Base-by-base conservation (phyloP, 2,888 invertebrate species). In the Dasypolia templi region DNA sequence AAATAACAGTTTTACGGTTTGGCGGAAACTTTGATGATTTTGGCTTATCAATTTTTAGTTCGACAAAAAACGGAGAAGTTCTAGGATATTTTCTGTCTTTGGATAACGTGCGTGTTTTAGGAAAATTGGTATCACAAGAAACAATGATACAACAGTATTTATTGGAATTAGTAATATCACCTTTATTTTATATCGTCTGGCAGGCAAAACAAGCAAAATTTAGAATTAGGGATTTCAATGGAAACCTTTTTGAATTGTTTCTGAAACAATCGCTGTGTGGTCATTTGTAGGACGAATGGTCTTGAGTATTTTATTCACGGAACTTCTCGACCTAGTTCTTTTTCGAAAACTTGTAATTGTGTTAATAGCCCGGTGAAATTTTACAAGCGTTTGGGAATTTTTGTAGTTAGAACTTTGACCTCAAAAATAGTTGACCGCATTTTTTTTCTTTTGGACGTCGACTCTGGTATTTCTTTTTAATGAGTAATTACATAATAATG, bases 281-380 rank as follows among this genome's bases (percentile, higher is more conserved):
- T 69, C 64, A 58, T 51, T 51, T 62, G 4, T 22, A 63, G 55
- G 75, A 61, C 63, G 49, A 72, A 73, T 14, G 5, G 55, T 51
- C 14, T 39, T 9, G 51, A 70, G 22, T 56, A 66, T 61, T 46
- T 55, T 56, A 73, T 56, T 56, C n/a, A 72, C 17, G 59, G 55
- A 51, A 63, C 29, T 35, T 62, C 35, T 71, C 32, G 75, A 71
- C 72, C 44, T 49, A 61, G 3, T 72, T 79, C 19, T 66, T 68
- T 73, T 79, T 46, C 17, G 1, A 35, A 29, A 32, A 58, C 26
- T 55, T 64, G 9, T 39, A 39, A 55, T 73, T 11, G 11, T 65
- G 32, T 69, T 66, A 68, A 42, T 46, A 68, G n/a, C 7, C 14
- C 39, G 5, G 29, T 44, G 39, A 53, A 72, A 56, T 1, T 58